Base-by-base conservation (phyloP, 2,113 vertebrate genomes). In the Artemisiospiza belli region DNA sequence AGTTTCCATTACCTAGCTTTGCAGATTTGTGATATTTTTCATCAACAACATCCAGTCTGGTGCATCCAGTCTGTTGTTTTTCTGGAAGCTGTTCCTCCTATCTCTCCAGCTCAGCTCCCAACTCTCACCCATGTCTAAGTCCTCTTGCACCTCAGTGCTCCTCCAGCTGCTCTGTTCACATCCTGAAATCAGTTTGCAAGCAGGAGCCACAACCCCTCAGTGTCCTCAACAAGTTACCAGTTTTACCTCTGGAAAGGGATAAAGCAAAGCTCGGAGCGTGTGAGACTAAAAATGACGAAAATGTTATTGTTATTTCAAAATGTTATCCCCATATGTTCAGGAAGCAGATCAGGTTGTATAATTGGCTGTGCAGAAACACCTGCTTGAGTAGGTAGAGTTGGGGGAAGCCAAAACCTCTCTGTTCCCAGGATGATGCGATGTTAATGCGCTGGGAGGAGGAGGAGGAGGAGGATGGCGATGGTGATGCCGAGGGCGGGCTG, bases 221-320 rank as follows among this genome's bases (percentile, higher is more conserved):
- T 20, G 63, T 66, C 67, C 72, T 70, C 63, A 76, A 27, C 16
- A 58, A 85, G 35, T 84, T 82, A 79, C 37, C 54, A 74, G 24
- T 15, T 76, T 95, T 82, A 18, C 43, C 82, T 20, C 62, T 59
- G 54, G 43, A 75, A 94, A 62, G 68, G 64, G 57, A 31, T 49
- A 73, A 93, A 74, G 63, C 10, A 43, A 93, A 96, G 35, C 85
- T 90, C 75, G 58, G 79, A 23, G 37, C 19, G 19, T 58, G 77
- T 22, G 7, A 94, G 62, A 10, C 25, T 87, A 92, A 78, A 90
- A 89, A 63, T 13, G 7, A 76, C 51, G 18, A 67, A 93, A 96
- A 95, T 74, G 46, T 90, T 82, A 79, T 62, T 97, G 92, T 94
- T 96, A 59, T 93, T 94, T 95, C 70, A 64, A 80, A 94, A 77